These are phyloP conservation scores for Lycopodina hypogea DNA, from an alignment of 37 sponge, comb jelly and placozoan species.

Conservation along the genomic window DNA sequence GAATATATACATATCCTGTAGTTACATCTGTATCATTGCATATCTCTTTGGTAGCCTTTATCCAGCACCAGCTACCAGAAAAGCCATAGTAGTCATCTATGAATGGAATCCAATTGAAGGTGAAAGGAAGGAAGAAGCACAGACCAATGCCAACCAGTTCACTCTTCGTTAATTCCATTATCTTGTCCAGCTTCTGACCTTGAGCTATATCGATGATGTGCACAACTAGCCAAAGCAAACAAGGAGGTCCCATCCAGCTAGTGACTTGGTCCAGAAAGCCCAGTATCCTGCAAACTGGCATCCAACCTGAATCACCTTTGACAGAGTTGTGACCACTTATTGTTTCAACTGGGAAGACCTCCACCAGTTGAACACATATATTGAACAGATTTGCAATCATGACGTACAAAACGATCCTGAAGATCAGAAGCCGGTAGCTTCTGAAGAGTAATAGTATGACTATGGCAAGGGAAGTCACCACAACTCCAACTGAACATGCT, in stretches of 20 bases:
- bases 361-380: neutral
- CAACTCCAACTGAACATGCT: neutral
- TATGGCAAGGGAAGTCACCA: neutral
- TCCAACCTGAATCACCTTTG: too few relatives aligned
- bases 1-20: neutral
- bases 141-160: neutral
- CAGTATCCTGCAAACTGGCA: neutral
- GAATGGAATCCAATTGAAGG: neutral
- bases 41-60: neutral
- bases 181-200: neutral
- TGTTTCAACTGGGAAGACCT: neutral
- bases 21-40: too few relatives aligned
- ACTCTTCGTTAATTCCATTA: neutral
- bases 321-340: neutral
- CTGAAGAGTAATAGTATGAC: neutral
- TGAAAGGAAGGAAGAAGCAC: neutral
- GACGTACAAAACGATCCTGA: neutral
- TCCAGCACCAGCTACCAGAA: neutral
- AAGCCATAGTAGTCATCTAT: too few relatives aligned
- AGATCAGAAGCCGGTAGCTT: neutral
- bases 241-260: neutral
- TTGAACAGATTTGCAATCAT: too few relatives aligned
- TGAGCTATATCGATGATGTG: too few relatives aligned
- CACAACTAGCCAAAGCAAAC: neutral
- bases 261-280: constrained; percentile 3